Evolutionary conservation across 2,797 vertebrate genomes (phyloP).

Genomic region (Fringilla coelebs): DNA sequence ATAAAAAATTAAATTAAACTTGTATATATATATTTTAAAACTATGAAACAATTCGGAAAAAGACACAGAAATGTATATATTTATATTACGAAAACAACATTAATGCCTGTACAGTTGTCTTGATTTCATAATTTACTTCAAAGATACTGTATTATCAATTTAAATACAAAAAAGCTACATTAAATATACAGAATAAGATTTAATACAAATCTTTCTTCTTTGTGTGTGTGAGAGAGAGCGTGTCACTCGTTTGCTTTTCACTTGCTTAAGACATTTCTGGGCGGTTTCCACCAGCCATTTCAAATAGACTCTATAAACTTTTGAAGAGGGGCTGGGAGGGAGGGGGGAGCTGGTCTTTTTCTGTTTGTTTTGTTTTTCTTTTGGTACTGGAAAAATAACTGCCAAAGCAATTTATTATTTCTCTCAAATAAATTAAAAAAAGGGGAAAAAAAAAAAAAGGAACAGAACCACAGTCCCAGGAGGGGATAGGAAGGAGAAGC

Average conservation of each 20-base stretch:
- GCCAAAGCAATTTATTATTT: constrained; percentile 82
- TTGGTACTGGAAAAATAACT: constrained; percentile 78
- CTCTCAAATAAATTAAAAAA: constrained; percentile 81
- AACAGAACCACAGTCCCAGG: constrained; percentile 75
- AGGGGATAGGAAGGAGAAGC: constrained; percentile 71
- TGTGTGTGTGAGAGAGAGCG: constrained; percentile 34
- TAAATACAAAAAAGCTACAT: constrained; percentile 99
- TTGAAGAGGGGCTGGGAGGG: constrained; percentile 72
- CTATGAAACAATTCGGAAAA: constrained; percentile 81
- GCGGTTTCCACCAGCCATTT: constrained; percentile 78
- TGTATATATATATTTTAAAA: constrained; percentile 73
- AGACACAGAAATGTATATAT: constrained; percentile 81
- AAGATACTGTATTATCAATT: constrained; percentile 98
- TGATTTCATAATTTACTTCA: constrained; percentile 99
- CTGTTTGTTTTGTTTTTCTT: constrained; percentile 48
- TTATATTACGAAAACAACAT: constrained; percentile 86
- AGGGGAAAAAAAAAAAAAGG: constrained; percentile 70
- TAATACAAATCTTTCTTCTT: constrained; percentile 91
- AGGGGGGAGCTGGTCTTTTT: constrained; percentile 29
- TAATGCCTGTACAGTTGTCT: constrained; percentile 89
- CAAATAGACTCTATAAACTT: constrained; percentile 89
- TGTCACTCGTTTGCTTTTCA: constrained; percentile 70
- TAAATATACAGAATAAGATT: constrained; percentile 99
- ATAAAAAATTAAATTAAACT: constrained; percentile 83
- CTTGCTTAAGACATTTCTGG: constrained; percentile 89